Evolutionary conservation across 2,888 invertebrate species (phyloP).

Genomic region (Pristionchus fissidentatus): DNA sequence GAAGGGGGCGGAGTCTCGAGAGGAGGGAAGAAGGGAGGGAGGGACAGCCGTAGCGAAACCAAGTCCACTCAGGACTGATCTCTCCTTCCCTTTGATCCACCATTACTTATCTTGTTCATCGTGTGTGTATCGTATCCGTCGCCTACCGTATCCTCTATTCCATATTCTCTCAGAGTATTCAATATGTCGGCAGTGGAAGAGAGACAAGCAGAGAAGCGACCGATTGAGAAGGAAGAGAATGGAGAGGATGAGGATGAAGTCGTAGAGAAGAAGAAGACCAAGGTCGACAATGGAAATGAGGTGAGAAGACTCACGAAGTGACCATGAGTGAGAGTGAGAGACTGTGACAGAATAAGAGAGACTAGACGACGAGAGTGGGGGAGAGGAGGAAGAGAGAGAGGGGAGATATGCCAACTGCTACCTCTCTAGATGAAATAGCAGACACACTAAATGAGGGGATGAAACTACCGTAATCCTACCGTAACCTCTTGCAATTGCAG

Average conservation of each 20-base stretch:
- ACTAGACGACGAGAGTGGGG: neutral
- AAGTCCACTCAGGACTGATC: slow-evolving; percentile 30
- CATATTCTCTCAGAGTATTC: neutral
- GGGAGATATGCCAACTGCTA: neutral
- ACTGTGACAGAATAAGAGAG: slow-evolving; percentile 10
- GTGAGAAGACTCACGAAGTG: neutral
- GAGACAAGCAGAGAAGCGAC: slow-evolving; percentile 44
- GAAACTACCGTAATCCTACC: neutral
- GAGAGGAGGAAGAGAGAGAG: slow-evolving; percentile 7
- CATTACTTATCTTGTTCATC: slow-evolving; percentile 26
- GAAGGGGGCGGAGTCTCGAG: slow-evolving; percentile 15
- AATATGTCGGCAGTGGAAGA: slow-evolving; percentile 47
- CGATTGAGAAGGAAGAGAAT: slow-evolving; percentile 27
- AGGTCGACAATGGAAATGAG: slow-evolving; percentile 26
- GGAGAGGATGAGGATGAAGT: slow-evolving; percentile 31
- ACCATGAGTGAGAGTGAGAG: neutral
- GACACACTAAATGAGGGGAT: neutral
- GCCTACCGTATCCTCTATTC: slow-evolving; percentile 28
- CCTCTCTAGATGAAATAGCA: neutral
- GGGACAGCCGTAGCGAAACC: slow-evolving; percentile 9
- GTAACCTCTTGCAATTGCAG: no score
- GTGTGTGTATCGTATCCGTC: neutral
- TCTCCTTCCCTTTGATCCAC: neutral
- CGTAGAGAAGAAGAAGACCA: slow-evolving; percentile 26
- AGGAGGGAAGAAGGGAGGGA: slow-evolving; percentile 8